Base-by-base conservation (phyloP, 2,888 invertebrate genomes). In the Aporophyla nigra region DNA sequence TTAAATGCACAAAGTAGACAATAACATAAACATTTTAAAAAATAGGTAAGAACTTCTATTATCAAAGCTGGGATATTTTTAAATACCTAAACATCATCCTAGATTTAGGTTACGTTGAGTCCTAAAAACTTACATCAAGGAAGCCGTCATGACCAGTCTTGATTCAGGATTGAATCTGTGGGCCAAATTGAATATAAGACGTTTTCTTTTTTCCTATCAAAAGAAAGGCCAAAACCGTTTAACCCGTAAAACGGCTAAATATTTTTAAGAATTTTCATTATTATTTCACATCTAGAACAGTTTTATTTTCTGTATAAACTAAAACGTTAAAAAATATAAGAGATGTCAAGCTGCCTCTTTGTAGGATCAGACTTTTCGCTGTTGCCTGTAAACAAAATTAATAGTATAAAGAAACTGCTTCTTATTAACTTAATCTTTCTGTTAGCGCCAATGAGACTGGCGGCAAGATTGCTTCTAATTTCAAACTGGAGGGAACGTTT, bases 331-430 rank as follows among this genome's bases (percentile, higher is more conserved):
- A 40, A 76, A 76, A 65, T 27, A 59, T 49, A 79, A 82, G 65
- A 51, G 51, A 46, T 76, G 54, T 69, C 82, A 80, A 66, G 59
- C 24, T 66, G 49, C 49, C 63, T 76, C 46, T 80, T 76, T 65
- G 65, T 43, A 61, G 43, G 66, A 61, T 66, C 33, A 14, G 54
- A 27, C 16, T 43, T 69, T 61, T 68, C 4, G 19, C 51, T 66
- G 59, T 69, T 66, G 40, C 46, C 40, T 68, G n/a, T 58, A 63
- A 79, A 81, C 14, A 24, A 59, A 69, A 61, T 65, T 49, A 82
- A 81, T 74, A 51, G 54, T 66, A 19, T 46, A 33, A 46, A 74
- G 40, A 61, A 74, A 54, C n/a, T 43, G 61, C 66, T 67, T 67
- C 62, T 46, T 53, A 62, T 62, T 78, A 49, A 54, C 27, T 53